Conservation (phyloP, 2,113 vertebrate species). For the Arizona elegans region DNA sequence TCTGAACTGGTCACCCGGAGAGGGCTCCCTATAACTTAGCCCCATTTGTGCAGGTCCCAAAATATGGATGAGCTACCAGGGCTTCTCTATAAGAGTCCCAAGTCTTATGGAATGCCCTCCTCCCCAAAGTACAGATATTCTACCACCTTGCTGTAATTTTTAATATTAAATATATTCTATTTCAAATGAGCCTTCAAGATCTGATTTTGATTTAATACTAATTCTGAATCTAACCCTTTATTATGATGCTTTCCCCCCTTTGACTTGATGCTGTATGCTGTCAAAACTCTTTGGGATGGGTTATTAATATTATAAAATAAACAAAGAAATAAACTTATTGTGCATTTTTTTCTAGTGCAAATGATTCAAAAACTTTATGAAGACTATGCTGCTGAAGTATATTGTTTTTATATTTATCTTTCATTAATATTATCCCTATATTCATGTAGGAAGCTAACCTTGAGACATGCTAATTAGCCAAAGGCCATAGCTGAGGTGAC, state of each 20-base stretch:
- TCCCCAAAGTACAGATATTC: neutral
- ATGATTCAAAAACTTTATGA: neutral
- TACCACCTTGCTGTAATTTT: neutral
- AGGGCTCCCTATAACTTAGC: neutral
- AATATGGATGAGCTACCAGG: neutral
- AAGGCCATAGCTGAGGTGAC: neutral
- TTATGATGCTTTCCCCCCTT: neutral
- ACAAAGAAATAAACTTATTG: neutral
- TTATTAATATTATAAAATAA: neutral
- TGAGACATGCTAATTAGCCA: neutral
- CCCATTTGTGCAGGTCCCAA: neutral
- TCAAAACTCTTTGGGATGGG: neutral
- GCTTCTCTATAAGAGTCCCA: neutral
- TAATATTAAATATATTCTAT: neutral
- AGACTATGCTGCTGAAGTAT: neutral
- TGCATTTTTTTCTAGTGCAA: neutral
- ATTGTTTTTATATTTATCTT: neutral
- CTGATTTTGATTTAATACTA: neutral
- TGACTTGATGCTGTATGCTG: neutral
- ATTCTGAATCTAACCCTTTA: neutral
- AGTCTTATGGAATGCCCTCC: neutral
- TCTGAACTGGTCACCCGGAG: neutral
- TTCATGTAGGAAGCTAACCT: neutral
- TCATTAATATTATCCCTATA: neutral
- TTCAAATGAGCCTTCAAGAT: neutral